Evolutionary conservation across 2,888 invertebrate species (phyloP), one percentile per base, ranked within the genome.

Genomic region (Acronicta psi): DNA sequence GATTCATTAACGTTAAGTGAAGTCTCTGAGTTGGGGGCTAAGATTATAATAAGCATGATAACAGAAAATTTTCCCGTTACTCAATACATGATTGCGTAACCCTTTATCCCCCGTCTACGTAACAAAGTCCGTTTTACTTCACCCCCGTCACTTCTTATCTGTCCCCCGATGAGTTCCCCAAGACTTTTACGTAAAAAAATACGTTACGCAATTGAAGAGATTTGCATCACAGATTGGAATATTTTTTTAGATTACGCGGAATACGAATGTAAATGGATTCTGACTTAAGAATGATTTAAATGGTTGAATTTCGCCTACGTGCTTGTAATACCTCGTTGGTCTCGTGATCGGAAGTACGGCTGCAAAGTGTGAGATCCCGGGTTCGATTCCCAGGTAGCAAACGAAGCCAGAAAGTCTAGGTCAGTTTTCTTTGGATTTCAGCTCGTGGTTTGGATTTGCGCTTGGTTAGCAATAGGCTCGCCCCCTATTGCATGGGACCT

Each of bases 111-210:
- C 20, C 18, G 10, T 13, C 13, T n/a, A n/a, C 40, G 17, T 40
- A 40, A 40, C 40, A 20, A 18, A 40, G 40, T 40, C 40, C 13
- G 2, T 40, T 11, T 18, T 40, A 40, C 18, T 13, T 7, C 20
- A 40, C 6, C 18, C 40, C 40, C 11, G 40, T 40, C 40, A 40
- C 13, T 18, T 13, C 18, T 20, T 40, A 40, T 40, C 40, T n/a
- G 40, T 40, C n/a, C 18, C 40, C 40, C 18, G 13, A 18, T 17
- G 17, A 11, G 40, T 40, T 40, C 20, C 40, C 20, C 20, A 17
- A 40, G 17, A 11, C 40, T 20, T 38, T 43, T 34, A 44, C 17
- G 16, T 34, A 44, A 43, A 42, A 42, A 25, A n/a, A 11, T 44
- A 29, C 44, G 44, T 29, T 17, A 44, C 31, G 11, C 29, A 17